Base-by-base conservation (phyloP, 2,888 invertebrate species). In the Scaptomyza caliginosa region DNA sequence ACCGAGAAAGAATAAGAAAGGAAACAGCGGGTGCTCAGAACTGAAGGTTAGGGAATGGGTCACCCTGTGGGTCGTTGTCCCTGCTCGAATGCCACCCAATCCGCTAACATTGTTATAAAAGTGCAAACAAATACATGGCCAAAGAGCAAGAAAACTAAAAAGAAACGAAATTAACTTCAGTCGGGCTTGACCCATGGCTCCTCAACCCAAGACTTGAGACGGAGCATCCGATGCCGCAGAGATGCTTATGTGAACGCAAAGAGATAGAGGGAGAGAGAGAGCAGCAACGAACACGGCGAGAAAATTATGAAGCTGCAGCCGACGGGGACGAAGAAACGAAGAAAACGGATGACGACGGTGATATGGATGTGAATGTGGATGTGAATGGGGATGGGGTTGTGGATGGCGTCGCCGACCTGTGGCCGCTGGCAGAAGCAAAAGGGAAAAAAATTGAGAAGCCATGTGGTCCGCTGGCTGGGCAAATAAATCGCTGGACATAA, bases 61-160 rank as follows among this genome's bases (percentile, higher is more conserved):
- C 11, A 13, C 3, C 42, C 43, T 23, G 39, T 49, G 38, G 56
- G 50, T 46, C 48, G 36, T 19, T 52, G 56, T 54, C 43, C 30
- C 60, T 39, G 64, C 55, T 16, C 30, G 57, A 39, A 13, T 8
- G 40, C 52, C 50, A 67, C 50, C 64, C 71, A 71, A 67, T 60
- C 58, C 69, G 66, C 74, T 65, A 73, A 87, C 77, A 81, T 84
- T 89, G 88, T 86, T 88, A 88, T 84, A 88, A 85, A 86, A 86
- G 78, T 83, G 88, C 86, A 86, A 85, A 77, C 75, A 84, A 86
- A 81, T 86, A 85, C 66, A 70, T 30, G 45, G 30, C 46, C 50
- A 50, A 49, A 59, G 48, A 43, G 19, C 38, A 57, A 51, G n/a
- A 48, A 57, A 54, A 28, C 24, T 28, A 45, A 45, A 45, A 45